A percentile compares a stretch with the other conserved stretches of the same genome.
These are phyloP conservation scores for Villa cingulata DNA, from an alignment of 2,888 invertebrate genomes.

Conservation along the genomic window DNA sequence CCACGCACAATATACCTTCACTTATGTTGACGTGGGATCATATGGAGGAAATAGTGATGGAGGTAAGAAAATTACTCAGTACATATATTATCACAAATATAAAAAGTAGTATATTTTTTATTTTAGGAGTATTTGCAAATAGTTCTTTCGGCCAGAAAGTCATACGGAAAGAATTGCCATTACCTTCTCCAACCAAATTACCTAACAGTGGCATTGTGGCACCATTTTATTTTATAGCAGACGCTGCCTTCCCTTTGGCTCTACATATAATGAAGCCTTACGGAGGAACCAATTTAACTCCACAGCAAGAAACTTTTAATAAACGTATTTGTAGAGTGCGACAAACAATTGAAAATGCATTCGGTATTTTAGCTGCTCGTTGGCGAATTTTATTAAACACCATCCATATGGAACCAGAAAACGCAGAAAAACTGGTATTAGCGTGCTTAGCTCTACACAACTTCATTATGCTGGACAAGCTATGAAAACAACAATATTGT, in stretches of 20 bases:
- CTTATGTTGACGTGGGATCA: neutral
- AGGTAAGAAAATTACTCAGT: neutral
- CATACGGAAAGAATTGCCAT: neutral
- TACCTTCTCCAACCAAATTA: neutral
- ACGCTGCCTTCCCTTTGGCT: neutral
- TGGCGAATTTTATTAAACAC: neutral
- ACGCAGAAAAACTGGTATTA: neutral
- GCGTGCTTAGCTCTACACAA: neutral
- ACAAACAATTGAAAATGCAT: slow-evolving; percentile 8
- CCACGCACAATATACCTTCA: slow-evolving; percentile 18
- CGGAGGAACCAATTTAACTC: neutral
- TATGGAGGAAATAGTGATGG: slow-evolving; percentile 1
- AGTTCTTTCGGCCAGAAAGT: neutral
- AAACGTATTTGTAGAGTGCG: slow-evolving; percentile 11
- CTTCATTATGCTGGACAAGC: neutral
- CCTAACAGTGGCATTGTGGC: neutral
- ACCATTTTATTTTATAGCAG: neutral
- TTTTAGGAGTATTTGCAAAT: neutral
- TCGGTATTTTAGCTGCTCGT: slow-evolving; percentile 12
- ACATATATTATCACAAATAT: no score
- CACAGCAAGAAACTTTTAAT: neutral
- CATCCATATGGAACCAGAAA: neutral
- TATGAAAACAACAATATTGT: neutral
- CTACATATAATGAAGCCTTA: neutral
- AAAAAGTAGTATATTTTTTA: no score